These are phyloP conservation scores for Scaptodrosophila latifasciaeformis DNA, from an alignment of 2,888 invertebrate genomes.

Conservation along the genomic window DNA sequence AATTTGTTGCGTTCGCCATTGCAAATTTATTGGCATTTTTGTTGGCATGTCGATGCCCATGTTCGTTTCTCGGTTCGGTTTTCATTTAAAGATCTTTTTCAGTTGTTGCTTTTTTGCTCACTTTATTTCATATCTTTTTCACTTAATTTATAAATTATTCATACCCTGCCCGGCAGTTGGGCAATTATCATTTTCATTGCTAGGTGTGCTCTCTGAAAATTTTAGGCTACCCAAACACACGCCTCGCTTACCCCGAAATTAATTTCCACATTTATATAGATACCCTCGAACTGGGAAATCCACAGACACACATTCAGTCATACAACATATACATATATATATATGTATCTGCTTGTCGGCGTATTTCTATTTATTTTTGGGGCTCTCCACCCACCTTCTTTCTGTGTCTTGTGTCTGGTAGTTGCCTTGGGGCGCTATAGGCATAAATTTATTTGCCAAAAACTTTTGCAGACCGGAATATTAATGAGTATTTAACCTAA, in stretches of 20 bases:
- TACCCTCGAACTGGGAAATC: too few species aligned
- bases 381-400: too few species aligned
- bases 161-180: constrained; percentile 59
- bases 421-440: constrained; percentile 44
- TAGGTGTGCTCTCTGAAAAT: constrained; percentile 30
- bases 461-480: constrained; percentile 69
- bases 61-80: constrained; percentile 2
- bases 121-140: constrained; percentile 12
- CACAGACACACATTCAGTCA: too few species aligned
- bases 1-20: constrained; percentile 45
- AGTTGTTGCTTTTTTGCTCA: constrained; percentile 15
- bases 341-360: constrained; percentile 24
- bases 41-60: constrained; percentile 46
- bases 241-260: constrained; percentile 40
- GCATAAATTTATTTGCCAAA: constrained; percentile 68
- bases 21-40: constrained; percentile 66
- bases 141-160: constrained; percentile 71
- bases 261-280: constrained; percentile 37
- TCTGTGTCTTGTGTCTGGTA: constrained; percentile 20
- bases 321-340: neutral
- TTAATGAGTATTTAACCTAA: constrained; percentile 70
- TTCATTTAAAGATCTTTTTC: constrained; percentile 3
- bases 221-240: constrained; percentile 39
- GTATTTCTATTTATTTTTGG: constrained; percentile 45
- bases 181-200: constrained; percentile 69